A percentile compares a stretch with the other conserved stretches of the same genome.
Evolutionary conservation across 1,140 invertebrate species (phyloP).

Genomic region (Cyphomyrmex costatus): DNA sequence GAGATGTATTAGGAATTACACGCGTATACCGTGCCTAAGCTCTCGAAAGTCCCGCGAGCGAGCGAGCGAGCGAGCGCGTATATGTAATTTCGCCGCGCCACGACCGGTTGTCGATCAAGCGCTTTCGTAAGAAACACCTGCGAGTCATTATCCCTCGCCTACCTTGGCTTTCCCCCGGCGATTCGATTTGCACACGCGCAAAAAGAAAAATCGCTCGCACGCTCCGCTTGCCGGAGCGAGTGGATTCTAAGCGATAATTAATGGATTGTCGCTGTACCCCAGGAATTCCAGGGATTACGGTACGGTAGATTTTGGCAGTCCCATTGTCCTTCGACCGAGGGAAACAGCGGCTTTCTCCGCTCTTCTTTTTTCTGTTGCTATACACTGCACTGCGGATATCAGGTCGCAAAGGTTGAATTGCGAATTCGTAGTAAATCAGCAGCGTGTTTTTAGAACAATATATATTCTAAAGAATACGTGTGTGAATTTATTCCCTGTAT

Average conservation of each 20-base stretch:
- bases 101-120: constrained; percentile 59
- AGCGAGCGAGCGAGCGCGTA: neutral
- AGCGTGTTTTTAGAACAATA: no score
- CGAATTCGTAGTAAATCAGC: neutral
- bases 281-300: no score
- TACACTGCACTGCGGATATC: neutral
- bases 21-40: constrained; percentile 31
- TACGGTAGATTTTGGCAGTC: neutral
- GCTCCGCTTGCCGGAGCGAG: neutral
- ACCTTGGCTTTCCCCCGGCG: constrained; percentile 73
- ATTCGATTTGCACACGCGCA: constrained; percentile 64
- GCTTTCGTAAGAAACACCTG: constrained; percentile 79
- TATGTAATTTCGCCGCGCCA: constrained; percentile 58
- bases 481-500: no score
- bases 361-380: neutral
- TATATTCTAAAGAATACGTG: no score
- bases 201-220: constrained; percentile 27
- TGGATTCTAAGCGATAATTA: constrained; percentile 19
- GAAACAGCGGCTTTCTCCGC: neutral
- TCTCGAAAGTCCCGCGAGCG: constrained; percentile 50
- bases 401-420: neutral
- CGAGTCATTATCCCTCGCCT: constrained; percentile 73
- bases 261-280: constrained; percentile 31
- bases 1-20: constrained; percentile 34
- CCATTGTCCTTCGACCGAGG: neutral